Evolutionary conservation across 2,888 invertebrate species (phyloP).

Genomic region (Embidobia sp.): DNA sequence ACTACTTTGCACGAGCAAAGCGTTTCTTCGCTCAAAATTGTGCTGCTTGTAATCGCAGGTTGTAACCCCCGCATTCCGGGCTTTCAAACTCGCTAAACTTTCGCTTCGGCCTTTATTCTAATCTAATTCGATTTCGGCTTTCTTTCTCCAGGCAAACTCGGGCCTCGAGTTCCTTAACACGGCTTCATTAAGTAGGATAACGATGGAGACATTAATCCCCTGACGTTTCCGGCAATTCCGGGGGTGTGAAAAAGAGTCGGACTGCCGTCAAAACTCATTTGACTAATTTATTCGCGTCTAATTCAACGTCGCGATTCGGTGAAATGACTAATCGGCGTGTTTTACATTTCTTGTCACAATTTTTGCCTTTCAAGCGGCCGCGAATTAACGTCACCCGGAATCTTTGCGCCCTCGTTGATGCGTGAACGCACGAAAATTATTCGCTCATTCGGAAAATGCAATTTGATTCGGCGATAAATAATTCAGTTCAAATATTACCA

Average conservation of each 20-base stretch:
- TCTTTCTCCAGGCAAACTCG: slow-evolving; percentile 9
- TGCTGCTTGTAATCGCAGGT: slow-evolving; percentile 27
- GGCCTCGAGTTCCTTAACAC: slow-evolving; percentile 36
- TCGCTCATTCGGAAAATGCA: slow-evolving; percentile 7
- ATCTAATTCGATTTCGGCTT: slow-evolving; percentile 36
- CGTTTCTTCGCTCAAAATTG: too few species aligned
- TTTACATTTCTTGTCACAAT: neutral
- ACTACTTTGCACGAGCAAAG: too few species aligned
- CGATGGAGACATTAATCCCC: slow-evolving; percentile 49
- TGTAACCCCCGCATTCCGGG: slow-evolving; percentile 21
- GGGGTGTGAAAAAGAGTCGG: slow-evolving; percentile 5
- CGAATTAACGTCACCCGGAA: too few species aligned
- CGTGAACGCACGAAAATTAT: slow-evolving; percentile 6
- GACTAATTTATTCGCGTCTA: slow-evolving; percentile 22
- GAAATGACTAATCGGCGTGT: too few species aligned
- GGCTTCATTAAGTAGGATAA: slow-evolving; percentile 46
- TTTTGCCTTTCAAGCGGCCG: too few species aligned
- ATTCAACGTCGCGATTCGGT: too few species aligned
- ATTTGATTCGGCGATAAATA: slow-evolving; percentile 19
- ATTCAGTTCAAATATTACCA: neutral
- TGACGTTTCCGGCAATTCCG: slow-evolving; percentile 23
- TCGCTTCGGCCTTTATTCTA: slow-evolving; percentile 46
- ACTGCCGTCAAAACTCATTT: slow-evolving; percentile 14
- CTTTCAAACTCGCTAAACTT: slow-evolving; percentile 19
- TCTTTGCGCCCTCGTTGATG: too few species aligned